Base-by-base conservation (phyloP, 2,888 invertebrate genomes). In the Chrysina gloriosa region DNA sequence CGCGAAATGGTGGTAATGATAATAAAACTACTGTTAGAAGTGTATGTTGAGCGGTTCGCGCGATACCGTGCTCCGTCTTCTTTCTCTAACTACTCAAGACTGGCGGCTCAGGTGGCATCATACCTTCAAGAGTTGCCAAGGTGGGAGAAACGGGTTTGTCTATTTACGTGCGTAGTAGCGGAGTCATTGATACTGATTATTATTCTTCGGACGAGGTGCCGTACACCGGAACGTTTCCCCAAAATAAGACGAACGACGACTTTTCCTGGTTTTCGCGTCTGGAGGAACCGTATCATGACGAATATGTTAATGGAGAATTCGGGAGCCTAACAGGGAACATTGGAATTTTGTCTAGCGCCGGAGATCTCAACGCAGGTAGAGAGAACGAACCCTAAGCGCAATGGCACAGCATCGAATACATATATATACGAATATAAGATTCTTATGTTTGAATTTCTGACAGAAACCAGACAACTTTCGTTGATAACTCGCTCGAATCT, bases 111-210 rank as follows among this genome's bases (percentile, higher is more conserved):
- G 77, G 77, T 77, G 74, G 75, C 71, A 74, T 77, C 76, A 75
- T 73, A 72, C 71, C 71, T 67, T 64, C 70, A 68, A 65, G 61
- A 67, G 61, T 63, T 31, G 34, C 52, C 52, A 21, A 64, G 78
- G 79, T 79, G 79, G 80, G 80, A 78, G 79, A 79, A 81, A 80
- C 79, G 75, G 79, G 81, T 80, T 81, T 77, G 79, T 77, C 79
- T 79, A 79, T 76, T 69, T 69, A 61, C 58, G 58, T 61, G 25
- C 21, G 25, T 61, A 61, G 52, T 61, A 34, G 19, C 31, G 58
- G 48, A 69, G 71, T 67, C 65, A 64, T 69, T 68, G 69, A 69
- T 69, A 66, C 65, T 65, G 52, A 70, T 69, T 68, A 69, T 69
- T 69, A 67, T 69, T 68, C 48, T 56, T 50, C 63, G 29, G 68